Conservation (phyloP, 2,113 vertebrate genomes). For the Coreoperca whiteheadi region DNA sequence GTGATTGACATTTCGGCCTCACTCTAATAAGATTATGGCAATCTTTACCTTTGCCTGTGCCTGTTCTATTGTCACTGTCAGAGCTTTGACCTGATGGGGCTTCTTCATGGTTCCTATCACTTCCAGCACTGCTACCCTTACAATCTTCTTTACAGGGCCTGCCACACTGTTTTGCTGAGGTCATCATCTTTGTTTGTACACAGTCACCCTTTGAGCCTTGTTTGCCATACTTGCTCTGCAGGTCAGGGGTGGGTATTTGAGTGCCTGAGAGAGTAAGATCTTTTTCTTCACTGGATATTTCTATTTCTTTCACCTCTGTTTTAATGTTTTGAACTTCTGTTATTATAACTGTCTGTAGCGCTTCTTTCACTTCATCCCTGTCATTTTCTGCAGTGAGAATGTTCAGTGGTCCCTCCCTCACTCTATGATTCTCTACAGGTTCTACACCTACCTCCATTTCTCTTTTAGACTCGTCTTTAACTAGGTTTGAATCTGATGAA, state of each 20-base stretch:
- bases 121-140: background rate
- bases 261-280: background rate
- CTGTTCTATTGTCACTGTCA: constrained; percentile 20
- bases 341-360: constrained; percentile 37
- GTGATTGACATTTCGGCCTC: constrained; percentile 33
- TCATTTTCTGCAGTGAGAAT: constrained; percentile 10
- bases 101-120: constrained; percentile 21
- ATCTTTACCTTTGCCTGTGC: constrained; percentile 14
- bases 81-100: constrained; percentile 17
- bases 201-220: background rate
- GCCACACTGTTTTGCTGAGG: background rate
- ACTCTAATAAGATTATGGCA: background rate
- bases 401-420: constrained; percentile 4
- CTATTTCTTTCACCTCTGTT: constrained; percentile 45
- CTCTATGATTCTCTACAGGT: constrained; percentile 16
- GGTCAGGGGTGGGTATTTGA: constrained; percentile 2
- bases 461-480: constrained; percentile 44
- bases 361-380: constrained; percentile 39
- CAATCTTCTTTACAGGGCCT: constrained; percentile 14
- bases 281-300: constrained; percentile 33
- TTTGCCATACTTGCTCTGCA: constrained; percentile 27
- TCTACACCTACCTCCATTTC: background rate
- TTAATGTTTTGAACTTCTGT: constrained; percentile 41
- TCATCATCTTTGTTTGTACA: constrained; percentile 11
- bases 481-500: constrained; percentile 54